Base-by-base conservation (phyloP, 2,797 vertebrate genomes). In the Etheostoma nigrum region DNA sequence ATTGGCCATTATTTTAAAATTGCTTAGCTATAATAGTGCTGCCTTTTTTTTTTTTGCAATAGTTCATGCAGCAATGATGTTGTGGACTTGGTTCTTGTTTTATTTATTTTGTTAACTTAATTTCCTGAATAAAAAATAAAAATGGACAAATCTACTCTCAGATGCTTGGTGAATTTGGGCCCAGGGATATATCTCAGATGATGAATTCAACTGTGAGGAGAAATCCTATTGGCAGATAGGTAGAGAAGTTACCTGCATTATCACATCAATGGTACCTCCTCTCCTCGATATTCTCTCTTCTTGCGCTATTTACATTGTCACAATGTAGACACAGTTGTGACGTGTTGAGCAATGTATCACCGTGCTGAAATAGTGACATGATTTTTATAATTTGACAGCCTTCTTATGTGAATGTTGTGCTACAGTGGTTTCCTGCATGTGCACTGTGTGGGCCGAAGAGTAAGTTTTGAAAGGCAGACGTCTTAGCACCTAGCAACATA, bases 171-270 rank as follows among this genome's bases (percentile, higher is more conserved):
- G 40, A 47, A 53, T 25, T 45, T 23, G 1, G 42, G 67, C 53
- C 33, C 5, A 11, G 53, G 48, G 57, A 69, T 49, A 36, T 69
- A 59, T 67, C 57, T 67, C 15, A 58, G 59, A 76, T 68, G 64
- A 47, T 58, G 73, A 53, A 57, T 44, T 76, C 25, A 71, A 5
- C 44, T 44, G 47, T 48, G 48, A 44, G 42, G 49, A 70, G 54
- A 52, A 64, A 51, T 45, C 42, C 60, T 57, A 54, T 18, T 53
- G 59, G 52, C 48, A 13, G 47, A 14, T 12, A 23, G n/a, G 49
- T 52, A 40, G 36, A 69, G 27, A 13, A 61, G 23, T 16, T 52
- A 68, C 58, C 58, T 73, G 69, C 59, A 30, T 65, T 42, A 54
- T 48, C 21, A 49, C 30, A 64, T 14, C n/a, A 16, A 55, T 6